Percentiles rank a stretch among this genome's conserved stretches.
These are phyloP conservation scores for Crax fasciolata DNA, from an alignment of 2,797 vertebrate species.

Conservation along the genomic window DNA sequence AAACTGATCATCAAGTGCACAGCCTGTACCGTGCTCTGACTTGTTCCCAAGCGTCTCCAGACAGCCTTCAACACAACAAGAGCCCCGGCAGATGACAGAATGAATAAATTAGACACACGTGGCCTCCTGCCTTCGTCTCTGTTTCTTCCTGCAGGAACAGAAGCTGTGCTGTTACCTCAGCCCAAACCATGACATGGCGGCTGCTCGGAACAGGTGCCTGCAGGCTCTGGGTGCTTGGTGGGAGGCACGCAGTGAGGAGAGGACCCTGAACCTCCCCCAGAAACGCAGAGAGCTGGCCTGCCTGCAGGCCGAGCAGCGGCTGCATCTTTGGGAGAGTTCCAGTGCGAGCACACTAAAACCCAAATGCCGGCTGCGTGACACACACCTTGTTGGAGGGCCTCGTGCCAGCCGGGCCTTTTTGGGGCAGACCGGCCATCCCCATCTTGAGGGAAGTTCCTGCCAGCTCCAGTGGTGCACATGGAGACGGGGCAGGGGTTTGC, in stretches of 20 bases:
- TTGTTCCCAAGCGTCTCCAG: constrained; percentile 28
- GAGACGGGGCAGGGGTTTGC: neutral
- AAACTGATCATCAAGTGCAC: neutral
- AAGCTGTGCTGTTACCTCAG: neutral
- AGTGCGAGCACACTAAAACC: rapidly evolving
- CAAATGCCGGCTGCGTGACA: rapidly evolving
- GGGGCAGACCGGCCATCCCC: neutral
- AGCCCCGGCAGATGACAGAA: neutral
- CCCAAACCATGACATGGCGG: neutral
- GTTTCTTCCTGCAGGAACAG: neutral
- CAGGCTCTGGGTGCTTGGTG: neutral
- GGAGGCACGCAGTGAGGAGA: neutral
- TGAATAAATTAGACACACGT: constrained; percentile 2
- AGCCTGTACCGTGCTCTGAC: neutral
- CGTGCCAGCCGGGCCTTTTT: neutral
- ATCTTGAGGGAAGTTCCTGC: neutral
- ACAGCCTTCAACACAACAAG: neutral
- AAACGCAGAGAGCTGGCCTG: neutral
- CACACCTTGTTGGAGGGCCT: neutral
- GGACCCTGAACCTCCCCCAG: neutral
- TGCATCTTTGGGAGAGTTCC: neutral
- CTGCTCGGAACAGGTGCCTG: constrained; percentile 33
- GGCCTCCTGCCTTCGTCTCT: neutral
- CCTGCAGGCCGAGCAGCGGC: neutral
- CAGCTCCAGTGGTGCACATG: neutral